These are phyloP conservation scores for Brachionus paranguensis DNA, from an alignment of 1,140 invertebrate species.

Conservation along the genomic window DNA sequence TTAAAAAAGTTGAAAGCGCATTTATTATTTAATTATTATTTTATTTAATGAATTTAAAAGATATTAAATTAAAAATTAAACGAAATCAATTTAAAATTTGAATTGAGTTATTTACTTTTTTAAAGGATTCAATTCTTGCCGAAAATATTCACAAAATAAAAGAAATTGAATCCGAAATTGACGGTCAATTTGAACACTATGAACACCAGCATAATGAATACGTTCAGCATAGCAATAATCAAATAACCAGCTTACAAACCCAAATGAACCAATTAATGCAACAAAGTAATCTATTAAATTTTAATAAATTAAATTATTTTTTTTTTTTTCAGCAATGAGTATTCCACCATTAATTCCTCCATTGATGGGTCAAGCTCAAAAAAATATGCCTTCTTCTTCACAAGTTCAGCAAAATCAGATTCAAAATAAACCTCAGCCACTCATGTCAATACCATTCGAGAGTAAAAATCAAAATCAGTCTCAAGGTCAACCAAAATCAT, in stretches of 20 bases:
- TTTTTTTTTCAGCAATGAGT: not conserved
- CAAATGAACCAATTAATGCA: constrained; percentile 44
- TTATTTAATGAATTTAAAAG: not conserved
- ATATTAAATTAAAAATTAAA: not conserved
- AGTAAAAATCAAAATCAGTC: not conserved
- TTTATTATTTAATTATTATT: too few relatives aligned
- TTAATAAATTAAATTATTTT: constrained; percentile 17
- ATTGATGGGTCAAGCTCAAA: constrained; percentile 36
- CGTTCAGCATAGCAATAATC: constrained; percentile 71
- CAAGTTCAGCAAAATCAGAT: constrained; percentile 36
- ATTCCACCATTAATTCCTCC: constrained; percentile 42
- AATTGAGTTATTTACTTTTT: too few relatives aligned
- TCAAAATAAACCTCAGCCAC: constrained; percentile 42
- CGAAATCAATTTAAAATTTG: too few relatives aligned
- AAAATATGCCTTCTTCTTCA: not conserved
- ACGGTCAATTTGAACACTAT: constrained; percentile 64
- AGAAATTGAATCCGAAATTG: constrained; percentile 66
- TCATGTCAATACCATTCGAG: not conserved
- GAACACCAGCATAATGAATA: constrained; percentile 91
- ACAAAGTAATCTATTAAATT: constrained; percentile 39
- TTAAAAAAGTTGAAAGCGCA: too few relatives aligned
- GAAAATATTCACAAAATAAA: constrained; percentile 70
- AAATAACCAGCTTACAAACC: constrained; percentile 69
- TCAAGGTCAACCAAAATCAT: not conserved
- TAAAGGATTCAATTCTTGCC: constrained; percentile 68